Evolutionary conservation across 92 coral and sea anemone genomes (phyloP), one percentile per base, ranked within the genome.

Genomic region (Pocillopora meandrina): DNA sequence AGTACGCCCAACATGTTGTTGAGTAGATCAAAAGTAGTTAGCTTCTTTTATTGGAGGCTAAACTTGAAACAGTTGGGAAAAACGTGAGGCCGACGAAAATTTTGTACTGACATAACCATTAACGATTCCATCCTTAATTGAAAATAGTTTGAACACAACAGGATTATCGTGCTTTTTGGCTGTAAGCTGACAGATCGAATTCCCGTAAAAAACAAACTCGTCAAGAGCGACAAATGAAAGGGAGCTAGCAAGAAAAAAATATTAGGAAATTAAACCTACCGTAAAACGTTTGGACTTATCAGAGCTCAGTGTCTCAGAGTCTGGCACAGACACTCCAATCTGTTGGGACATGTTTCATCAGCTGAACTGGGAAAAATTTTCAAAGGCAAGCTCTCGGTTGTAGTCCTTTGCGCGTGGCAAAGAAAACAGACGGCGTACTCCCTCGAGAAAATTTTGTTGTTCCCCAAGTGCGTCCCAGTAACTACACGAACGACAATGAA

Each of bases 271-370:
- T 73, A 58, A 18, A 87, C 99, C 87, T 88, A 97, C 99, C 93
- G 99, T 97, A 82, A 97, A 97, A 65, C 98, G 98, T 84, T 97
- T 97, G 60, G 99, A 97, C 89, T 97, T 97, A 86, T 97, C 99
- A 18, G 99, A 97, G 77, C 98, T 97, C 72, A 96, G 84, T 12
- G 99, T 97, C 88, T 97, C 99, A 70, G 99, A 97, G 85, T 94
- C 98, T 80, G 99, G 99, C 33, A 97, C 99, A 79, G 95, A 89
- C 66, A 97, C 98, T 59, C 98, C 99, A 70, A 94, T 94, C 84
- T 90, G 95, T 81, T 85, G 82, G 75, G 94, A 91, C 94, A 91
- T 91, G 62, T 61, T 89, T 61, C 65, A 4, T 75, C 69, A 34
- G 77, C 49, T 80, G 42, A 75, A 61, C 80, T 75, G 62, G 56